Base-by-base conservation (phyloP, 1,140 invertebrate species). In the Drosophila punjabiensis region DNA sequence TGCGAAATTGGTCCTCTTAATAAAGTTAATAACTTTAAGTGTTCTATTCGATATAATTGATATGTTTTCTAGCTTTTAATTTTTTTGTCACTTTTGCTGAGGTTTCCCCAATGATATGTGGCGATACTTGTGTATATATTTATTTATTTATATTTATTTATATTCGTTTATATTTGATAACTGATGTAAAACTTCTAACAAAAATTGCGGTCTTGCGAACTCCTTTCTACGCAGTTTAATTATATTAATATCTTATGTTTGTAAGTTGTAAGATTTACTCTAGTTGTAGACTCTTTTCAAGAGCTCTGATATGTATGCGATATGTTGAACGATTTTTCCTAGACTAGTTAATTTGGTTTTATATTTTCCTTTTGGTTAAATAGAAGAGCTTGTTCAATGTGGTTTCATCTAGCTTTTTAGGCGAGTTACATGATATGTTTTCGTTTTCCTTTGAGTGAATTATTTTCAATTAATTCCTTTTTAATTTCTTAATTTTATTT, bases 271-370 rank as follows among this genome's bases (percentile, higher is more conserved):
- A 30, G 60, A 50, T 67, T 73, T 75, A 81, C 63, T 64, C 73
- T 77, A 85, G 24, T 41, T 30, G 61, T 76, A 84, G 47, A 70
- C 85, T 80, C 85, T 89, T 90, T 90, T 75, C 52, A 85, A 89
- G 85, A 90, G 85, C 45, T 20, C 65, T 89, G 85, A 89, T 89
- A 89, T 89, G 85, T 89, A 89, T 89, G 85, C 86, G 85, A 89
- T 89, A 82, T 73, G 74, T 68, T 73, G 71, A 70, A 82, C 61
- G 45, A 63, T 75, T 63, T 64, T 64, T 33, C 65, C 79, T 79
- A 89, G 37, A 77, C 86, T 89, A 89, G 39, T 75, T 80, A 81
- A 89, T 90, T 79, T 18, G 50, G 41, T 62, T 82, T 76, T 53
- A 18, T n/a, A 71, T 66, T 69, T 50, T 50, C 62, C 35, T n/a